phyloP scores from a whole-genome alignment of 1,140 invertebrate species.

The Cherax quadricarinatus region DNA sequence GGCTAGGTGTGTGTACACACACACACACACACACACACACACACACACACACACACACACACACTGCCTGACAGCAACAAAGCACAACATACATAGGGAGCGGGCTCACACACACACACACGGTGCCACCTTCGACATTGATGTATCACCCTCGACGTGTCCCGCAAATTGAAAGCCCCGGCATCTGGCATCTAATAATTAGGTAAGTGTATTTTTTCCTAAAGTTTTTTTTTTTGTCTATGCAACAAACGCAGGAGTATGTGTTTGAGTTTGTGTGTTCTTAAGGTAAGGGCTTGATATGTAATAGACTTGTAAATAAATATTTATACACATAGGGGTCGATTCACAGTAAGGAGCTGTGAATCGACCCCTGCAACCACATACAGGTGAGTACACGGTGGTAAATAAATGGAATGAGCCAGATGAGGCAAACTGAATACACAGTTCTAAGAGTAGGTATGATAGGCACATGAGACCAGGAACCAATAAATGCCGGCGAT shows the following conservation, averaged over 20 bases:
- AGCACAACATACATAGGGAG: slow-evolving; percentile 49
- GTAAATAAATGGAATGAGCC: too few relatives aligned
- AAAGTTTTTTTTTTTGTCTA: not conserved
- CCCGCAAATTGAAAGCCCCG: slow-evolving; percentile 59
- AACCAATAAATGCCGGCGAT: too few relatives aligned
- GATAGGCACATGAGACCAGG: too few relatives aligned
- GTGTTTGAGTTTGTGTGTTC: not conserved
- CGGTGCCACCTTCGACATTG: slow-evolving; percentile 47
- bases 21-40: slow-evolving; percentile 13
- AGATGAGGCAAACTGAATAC: too few relatives aligned
- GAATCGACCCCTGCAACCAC: too few relatives aligned
- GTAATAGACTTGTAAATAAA: too few relatives aligned
- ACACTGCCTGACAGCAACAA: slow-evolving; percentile 41
- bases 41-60: slow-evolving; percentile 29
- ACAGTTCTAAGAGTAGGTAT: too few relatives aligned
- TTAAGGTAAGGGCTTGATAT: too few relatives aligned
- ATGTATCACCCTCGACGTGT: slow-evolving; percentile 49
- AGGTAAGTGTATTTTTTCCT: slow-evolving; percentile 24
- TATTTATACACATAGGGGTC: too few relatives aligned
- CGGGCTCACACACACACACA: slow-evolving; percentile 31
- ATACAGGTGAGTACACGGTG: too few relatives aligned
- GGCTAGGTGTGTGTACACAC: not conserved
- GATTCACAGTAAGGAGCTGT: too few relatives aligned
- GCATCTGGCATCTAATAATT: slow-evolving; percentile 58
- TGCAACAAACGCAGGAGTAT: not conserved